Percentiles rank a stretch among this genome's conserved stretches.
Conservation (phyloP, 92 coral and sea anemone species). For the Metridium senile region DNA sequence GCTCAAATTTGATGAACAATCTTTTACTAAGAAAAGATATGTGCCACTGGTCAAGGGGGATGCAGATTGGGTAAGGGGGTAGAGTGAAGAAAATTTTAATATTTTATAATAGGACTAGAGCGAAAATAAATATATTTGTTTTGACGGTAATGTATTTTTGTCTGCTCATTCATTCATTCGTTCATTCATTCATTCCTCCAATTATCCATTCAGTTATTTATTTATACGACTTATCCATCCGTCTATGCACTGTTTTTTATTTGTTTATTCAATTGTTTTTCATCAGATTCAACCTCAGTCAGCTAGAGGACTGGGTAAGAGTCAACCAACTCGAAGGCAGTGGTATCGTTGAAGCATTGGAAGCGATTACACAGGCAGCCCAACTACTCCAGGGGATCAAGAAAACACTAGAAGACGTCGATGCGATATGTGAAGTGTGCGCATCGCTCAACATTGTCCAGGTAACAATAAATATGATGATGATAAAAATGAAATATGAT, state of each 20-base stretch:
- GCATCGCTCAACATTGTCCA: conserved; percentile 89
- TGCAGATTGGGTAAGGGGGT: conserved; percentile 90
- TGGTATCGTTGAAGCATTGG: conserved; percentile 90
- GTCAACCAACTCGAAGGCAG: conserved; percentile 95
- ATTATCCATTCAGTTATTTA: no score
- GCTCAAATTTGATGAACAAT: conserved; percentile 96
- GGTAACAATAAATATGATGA: conserved; percentile 46
- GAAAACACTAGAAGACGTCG: conserved; percentile 94
- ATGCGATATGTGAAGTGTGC: conserved; percentile 97
- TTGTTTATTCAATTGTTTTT: no score
- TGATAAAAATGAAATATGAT: no score
- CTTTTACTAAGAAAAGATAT: conserved; percentile 88
- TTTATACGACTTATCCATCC: no score
- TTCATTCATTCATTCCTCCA: no score
- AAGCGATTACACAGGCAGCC: conserved; percentile 90
- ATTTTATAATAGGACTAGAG: no score
- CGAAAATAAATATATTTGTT: no score
- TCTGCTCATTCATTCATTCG: no score
- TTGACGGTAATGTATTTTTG: no score
- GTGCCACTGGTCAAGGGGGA: conserved; percentile 99
- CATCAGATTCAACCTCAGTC: conserved; percentile 95
- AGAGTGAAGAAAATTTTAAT: no score
- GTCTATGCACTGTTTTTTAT: no score
- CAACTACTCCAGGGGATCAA: conserved; percentile 95
- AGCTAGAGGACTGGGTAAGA: conserved; percentile 98